Evolutionary conservation across 2,888 invertebrate species (phyloP).

Genomic region (Pollenia labialis): DNA sequence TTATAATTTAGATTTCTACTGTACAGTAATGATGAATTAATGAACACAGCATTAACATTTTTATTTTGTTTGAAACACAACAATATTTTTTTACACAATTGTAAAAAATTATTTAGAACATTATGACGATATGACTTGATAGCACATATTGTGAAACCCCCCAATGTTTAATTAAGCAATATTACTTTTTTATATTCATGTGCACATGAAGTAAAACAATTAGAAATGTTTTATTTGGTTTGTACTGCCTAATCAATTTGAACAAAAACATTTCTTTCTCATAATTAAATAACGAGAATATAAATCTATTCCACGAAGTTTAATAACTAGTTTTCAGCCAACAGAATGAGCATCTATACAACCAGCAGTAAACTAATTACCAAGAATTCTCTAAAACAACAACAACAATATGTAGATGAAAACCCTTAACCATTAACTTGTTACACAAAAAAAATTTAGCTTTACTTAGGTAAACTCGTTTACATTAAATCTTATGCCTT

Average conservation of each 20-base stretch:
- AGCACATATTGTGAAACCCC: too few species aligned
- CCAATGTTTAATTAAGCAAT: not conserved
- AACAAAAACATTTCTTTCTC: slow-evolving; percentile 18
- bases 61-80: too few species aligned
- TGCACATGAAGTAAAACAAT: not conserved
- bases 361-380: slow-evolving; percentile 21
- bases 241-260: not conserved
- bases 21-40: too few species aligned
- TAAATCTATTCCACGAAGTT: slow-evolving; percentile 12
- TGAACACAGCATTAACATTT: too few species aligned
- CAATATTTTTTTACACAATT: too few species aligned
- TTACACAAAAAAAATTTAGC: not conserved
- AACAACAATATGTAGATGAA: not conserved
- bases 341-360: not conserved
- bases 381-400: not conserved
- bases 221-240: not conserved
- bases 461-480: not conserved
- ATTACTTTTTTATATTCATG: not conserved
- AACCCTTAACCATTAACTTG: not conserved
- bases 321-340: slow-evolving; percentile 10
- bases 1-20: too few species aligned
- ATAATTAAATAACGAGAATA: slow-evolving; percentile 48
- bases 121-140: too few species aligned
- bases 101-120: too few species aligned
- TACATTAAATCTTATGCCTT: not conserved